Conservation (phyloP, 64 coral and sea anemone genomes). For the Trachythela sp. region DNA sequence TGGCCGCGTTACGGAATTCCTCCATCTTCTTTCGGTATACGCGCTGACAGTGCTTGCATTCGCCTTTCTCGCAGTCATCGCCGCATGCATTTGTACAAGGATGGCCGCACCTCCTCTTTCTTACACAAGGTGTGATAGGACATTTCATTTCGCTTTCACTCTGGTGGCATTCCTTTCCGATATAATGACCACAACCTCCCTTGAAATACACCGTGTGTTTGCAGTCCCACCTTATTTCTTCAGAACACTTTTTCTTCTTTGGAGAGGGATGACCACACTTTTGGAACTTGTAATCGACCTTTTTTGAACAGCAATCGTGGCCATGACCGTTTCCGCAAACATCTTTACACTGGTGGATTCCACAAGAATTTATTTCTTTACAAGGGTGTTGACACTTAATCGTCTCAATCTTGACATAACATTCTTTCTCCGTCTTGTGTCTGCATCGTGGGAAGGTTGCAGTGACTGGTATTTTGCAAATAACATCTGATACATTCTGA, state of each 20-base stretch:
- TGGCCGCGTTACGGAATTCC: not conserved
- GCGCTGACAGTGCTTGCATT: not conserved
- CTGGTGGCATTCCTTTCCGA: not conserved
- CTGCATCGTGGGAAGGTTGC: not conserved
- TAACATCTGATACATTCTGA: not conserved
- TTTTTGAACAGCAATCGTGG: not conserved
- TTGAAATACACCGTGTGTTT: not conserved
- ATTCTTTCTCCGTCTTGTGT: not conserved
- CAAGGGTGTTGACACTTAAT: not conserved
- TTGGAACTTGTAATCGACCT: not conserved
- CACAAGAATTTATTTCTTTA: not conserved
- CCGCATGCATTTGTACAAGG: constrained; percentile 14
- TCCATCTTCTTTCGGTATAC: not conserved
- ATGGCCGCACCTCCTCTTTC: not conserved
- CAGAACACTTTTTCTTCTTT: not conserved
- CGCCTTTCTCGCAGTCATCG: constrained; percentile 24
- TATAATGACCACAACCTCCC: not conserved
- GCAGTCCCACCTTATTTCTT: not conserved
- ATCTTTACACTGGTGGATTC: not conserved
- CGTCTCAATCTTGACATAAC: not conserved
- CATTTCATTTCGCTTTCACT: not conserved
- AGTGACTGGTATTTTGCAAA: not conserved
- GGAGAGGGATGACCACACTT: not conserved
- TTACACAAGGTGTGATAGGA: not conserved
- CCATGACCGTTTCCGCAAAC: not conserved